Percentiles rank a stretch among this genome's conserved stretches.
Evolutionary conservation across 2,888 invertebrate genomes (phyloP).

Genomic region (Bruchidius siliquastri): DNA sequence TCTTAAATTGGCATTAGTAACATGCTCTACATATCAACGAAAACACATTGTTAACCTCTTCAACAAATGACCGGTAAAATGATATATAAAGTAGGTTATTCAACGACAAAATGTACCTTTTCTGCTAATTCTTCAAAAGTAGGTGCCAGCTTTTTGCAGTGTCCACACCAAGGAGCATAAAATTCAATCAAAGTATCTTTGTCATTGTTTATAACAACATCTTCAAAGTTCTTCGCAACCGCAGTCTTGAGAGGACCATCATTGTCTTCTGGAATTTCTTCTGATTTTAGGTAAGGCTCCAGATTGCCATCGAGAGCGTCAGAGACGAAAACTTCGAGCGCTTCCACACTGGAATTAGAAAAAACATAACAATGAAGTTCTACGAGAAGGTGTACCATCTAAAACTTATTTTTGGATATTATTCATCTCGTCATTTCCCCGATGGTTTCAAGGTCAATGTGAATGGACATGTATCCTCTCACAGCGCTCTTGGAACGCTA

Average conservation of each 20-base stretch:
- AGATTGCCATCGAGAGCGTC: conserved; percentile 77
- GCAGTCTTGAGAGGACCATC: conserved; percentile 81
- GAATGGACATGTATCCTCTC: no score
- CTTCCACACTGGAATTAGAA: conserved; percentile 63
- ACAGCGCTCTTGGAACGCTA: no score
- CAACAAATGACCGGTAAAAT: no score
- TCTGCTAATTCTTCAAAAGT: conserved; percentile 90
- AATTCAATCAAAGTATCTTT: conserved; percentile 96
- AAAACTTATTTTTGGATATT: no score
- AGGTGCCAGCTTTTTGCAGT: conserved; percentile 94
- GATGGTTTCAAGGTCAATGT: no score
- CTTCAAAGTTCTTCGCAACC: conserved; percentile 96
- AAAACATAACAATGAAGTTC: conserved; percentile 2
- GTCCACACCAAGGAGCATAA: conserved; percentile 99
- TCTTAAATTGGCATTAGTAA: no score
- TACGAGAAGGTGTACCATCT: no score
- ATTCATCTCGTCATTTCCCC: no score
- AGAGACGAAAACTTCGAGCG: conserved; percentile 77
- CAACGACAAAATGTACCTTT: conserved; percentile 54
- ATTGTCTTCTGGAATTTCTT: conserved; percentile 81
- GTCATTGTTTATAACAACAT: conserved; percentile 82
- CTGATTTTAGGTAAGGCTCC: conserved; percentile 93
- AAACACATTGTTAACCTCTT: no score
- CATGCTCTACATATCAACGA: no score
- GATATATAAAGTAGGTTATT: no score